A percentile compares a stretch with the other conserved stretches of the same genome.
phyloP scores from a whole-genome alignment of 2,797 vertebrate species.

The Remorina albescens region DNA sequence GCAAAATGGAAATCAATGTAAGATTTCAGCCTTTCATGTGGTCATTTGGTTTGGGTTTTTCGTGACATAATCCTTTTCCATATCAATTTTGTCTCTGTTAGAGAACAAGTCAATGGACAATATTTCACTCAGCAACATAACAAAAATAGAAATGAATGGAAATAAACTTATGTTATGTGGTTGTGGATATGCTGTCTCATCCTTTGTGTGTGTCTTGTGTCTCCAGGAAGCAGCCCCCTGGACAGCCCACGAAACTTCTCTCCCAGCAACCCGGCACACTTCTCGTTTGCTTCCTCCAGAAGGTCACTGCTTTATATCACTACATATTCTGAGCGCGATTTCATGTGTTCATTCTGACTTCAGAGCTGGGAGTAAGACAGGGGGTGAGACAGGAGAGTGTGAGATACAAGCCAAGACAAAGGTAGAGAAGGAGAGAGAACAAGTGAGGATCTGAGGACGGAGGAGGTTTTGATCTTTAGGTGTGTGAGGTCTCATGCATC shows the following conservation, averaged over 20 bases:
- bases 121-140: too few relatives aligned
- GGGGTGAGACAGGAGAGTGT: slow-evolving; percentile 16
- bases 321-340: not conserved
- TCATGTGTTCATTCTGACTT: not conserved
- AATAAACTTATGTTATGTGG: too few relatives aligned
- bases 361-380: too few relatives aligned
- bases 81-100: not conserved
- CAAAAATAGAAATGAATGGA: too few relatives aligned
- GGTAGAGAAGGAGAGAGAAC: not conserved
- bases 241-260: slow-evolving; percentile 96
- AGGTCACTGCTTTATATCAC: slow-evolving; percentile 78
- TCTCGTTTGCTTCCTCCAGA: slow-evolving; percentile 93
- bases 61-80: not conserved
- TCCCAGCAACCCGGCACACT: slow-evolving; percentile 91
- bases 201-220: slow-evolving; percentile 30
- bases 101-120: too few relatives aligned
- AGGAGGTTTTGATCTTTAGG: slow-evolving; percentile 32
- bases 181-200: slow-evolving; percentile 14
- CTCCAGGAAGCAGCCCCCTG: slow-evolving; percentile 91
- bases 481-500: slow-evolving; percentile 41
- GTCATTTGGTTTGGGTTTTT: not conserved
- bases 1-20: not conserved
- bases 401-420: slow-evolving; percentile 30
- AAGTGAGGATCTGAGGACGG: slow-evolving; percentile 6
- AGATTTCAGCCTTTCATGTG: not conserved